Evolutionary conservation across 1,140 invertebrate species (phyloP), one percentile per base, ranked within the genome.

Genomic region (Aphaenogaster ashmeadi): DNA sequence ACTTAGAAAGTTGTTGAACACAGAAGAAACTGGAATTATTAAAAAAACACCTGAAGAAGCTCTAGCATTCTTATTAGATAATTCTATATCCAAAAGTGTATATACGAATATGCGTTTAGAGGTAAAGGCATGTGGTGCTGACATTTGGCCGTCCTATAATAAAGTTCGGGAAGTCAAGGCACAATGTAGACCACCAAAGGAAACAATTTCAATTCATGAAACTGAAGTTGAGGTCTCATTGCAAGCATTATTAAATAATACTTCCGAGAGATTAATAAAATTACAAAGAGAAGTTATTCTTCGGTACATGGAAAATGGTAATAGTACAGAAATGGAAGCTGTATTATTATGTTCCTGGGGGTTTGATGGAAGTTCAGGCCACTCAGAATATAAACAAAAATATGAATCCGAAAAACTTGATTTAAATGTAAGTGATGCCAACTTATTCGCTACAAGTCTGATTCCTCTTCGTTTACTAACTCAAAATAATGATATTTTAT

Each of bases 111-210:
- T 84, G 41, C 79, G 79, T 50, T 84, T 87, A 21, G 79, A 67
- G 58, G n/a, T 15, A 11, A 87, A 87, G 64, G 33, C n/a, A 47
- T 50, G 69, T 44, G 52, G 58, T 64, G 64, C n/a, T 13, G 78
- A 87, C 38, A 87, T 87, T 54, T 83, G 44, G 54, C 79, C 79
- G 21, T 8, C 54, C 15, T 87, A 87, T 38, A 66, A 87, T 66
- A 15, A 62, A n/a, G 47, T 87, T 64, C 3, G 36, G 21, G 50
- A 47, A 69, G 60, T 27, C 0, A 88, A 88, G 64, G 41, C 44
- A 27, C 15, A 85, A 8, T 78, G 62, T n/a, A 77, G 80, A 44
- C 80, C 80, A 67, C 41, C 33, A 33, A 71, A 71, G 21, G 21
- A 50, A 44, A 18, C 38, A 38, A 41, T 84, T 72, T 44, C 33